Percentiles rank a stretch among this genome's conserved stretches.
These are phyloP conservation scores for Phragmatobia fuliginosa DNA, from an alignment of 2,888 invertebrate species.

Conservation along the genomic window DNA sequence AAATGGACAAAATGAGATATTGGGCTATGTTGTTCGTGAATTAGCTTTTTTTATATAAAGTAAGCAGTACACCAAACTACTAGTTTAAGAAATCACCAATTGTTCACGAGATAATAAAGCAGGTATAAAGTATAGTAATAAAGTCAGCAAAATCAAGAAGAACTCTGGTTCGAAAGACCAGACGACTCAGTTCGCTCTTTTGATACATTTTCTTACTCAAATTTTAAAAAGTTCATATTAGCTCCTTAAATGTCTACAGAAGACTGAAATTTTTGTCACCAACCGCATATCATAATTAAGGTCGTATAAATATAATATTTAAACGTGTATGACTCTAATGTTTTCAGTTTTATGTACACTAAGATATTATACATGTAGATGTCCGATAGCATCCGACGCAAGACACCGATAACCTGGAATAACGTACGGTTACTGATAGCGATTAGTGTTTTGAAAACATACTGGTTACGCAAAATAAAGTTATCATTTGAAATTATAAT, in stretches of 20 bases:
- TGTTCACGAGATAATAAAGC: neutral
- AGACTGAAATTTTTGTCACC: neutral
- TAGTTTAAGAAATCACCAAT: neutral
- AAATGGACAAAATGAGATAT: slow-evolving; percentile 15
- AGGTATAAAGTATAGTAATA: too few species aligned
- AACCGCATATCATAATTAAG: neutral
- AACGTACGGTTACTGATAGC: slow-evolving; percentile 54
- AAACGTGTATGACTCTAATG: neutral
- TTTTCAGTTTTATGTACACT: slow-evolving; percentile 23
- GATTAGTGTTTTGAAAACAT: slow-evolving; percentile 51
- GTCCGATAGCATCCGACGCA: slow-evolving; percentile 34
- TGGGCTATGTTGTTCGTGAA: slow-evolving; percentile 4
- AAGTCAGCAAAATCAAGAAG: neutral
- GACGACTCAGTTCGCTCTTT: neutral
- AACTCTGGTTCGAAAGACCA: neutral
- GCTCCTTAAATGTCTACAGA: too few species aligned
- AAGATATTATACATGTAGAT: slow-evolving; percentile 22
- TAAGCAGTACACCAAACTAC: neutral
- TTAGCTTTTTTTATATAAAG: slow-evolving; percentile 10
- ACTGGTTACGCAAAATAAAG: slow-evolving; percentile 41
- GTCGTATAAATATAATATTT: neutral
- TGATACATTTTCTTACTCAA: too few species aligned
- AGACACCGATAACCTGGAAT: slow-evolving; percentile 63
- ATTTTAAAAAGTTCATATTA: neutral
- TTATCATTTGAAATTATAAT: slow-evolving; percentile 34